Evolutionary conservation across 2,888 invertebrate genomes (phyloP), one percentile per base, ranked within the genome.

Genomic region (Antheraea yamamai): DNA sequence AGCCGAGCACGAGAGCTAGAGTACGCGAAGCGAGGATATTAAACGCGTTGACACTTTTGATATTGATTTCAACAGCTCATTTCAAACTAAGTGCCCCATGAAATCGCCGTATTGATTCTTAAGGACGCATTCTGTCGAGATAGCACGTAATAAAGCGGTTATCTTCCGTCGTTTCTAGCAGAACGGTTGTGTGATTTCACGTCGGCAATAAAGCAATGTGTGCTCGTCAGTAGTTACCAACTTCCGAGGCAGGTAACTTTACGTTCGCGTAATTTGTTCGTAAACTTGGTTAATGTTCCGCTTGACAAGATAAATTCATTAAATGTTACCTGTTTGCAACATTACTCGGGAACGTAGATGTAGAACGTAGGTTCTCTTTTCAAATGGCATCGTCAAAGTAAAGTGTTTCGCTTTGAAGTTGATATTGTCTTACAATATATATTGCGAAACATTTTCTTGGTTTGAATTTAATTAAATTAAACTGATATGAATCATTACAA

Each of bases 271-370:
- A 94, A 94, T 93, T 93, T 92, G 91, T 93, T 92, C 89, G 88
- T 87, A 89, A 93, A 93, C 91, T 92, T 90, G 87, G 88, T 90
- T 92, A 92, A 92, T 91, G 91, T 88, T 89, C 88, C 90, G 88
- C 89, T 85, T 91, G 93, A 92, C 92, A 91, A 92, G 92, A 90
- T 92, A 92, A 94, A 94, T 94, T 93, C 92, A 93, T 93, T 94
- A 92, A 89, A 89, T 87, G 86, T 82, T 87, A 84, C 87, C 87
- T 86, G 85, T 88, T 88, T 88, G 86, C 85, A 85, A 84, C 84
- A 83, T 79, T 77, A 76, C 66, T 78, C 78, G 77, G 78, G 82
- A 81, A 82, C 81, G 85, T 82, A 85, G 85, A 87, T 82, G 87
- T 87, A 83, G 86, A 81, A 18, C 16, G 83, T 79, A 81, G 80